Conservation (phyloP, 2,888 invertebrate genomes). For the Meliscaeva auricollis region DNA sequence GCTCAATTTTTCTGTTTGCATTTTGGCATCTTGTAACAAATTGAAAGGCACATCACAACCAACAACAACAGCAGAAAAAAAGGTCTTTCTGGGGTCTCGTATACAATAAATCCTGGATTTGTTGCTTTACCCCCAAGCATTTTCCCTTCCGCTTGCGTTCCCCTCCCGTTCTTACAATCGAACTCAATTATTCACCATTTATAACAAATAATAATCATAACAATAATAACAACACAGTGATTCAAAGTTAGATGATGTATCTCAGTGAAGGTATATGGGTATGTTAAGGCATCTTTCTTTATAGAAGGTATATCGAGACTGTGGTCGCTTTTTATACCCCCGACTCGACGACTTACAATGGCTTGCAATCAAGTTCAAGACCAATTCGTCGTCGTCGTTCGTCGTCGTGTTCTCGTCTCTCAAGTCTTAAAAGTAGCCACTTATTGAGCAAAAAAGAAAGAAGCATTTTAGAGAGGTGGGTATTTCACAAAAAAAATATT, state of each 20-base stretch:
- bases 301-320: neutral
- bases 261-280: conserved; percentile 12
- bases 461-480: conserved; percentile 4
- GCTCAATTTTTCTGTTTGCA: conserved; percentile 35
- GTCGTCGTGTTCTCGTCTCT: neutral
- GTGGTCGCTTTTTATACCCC: neutral
- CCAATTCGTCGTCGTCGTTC: conserved; percentile 53
- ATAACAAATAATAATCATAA: conserved; percentile 73
- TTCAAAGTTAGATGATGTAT: conserved; percentile 41
- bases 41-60: conserved; percentile 55
- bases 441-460: conserved; percentile 14
- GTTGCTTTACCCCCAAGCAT: conserved; percentile 4
- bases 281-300: neutral
- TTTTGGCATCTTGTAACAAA: conserved; percentile 72
- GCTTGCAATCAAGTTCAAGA: conserved; percentile 72
- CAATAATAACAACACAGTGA: conserved; percentile 64
- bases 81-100: conserved; percentile 39
- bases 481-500: conserved; percentile 7
- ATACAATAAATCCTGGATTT: conserved; percentile 65
- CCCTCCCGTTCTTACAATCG: conserved; percentile 26
- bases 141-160: neutral
- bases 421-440: conserved; percentile 53
- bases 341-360: conserved; percentile 38
- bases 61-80: conserved; percentile 22
- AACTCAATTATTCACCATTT: conserved; percentile 70